Base-by-base conservation (phyloP, 2,797 vertebrate genomes). In the Lepidocolaptes lacrymiger region DNA sequence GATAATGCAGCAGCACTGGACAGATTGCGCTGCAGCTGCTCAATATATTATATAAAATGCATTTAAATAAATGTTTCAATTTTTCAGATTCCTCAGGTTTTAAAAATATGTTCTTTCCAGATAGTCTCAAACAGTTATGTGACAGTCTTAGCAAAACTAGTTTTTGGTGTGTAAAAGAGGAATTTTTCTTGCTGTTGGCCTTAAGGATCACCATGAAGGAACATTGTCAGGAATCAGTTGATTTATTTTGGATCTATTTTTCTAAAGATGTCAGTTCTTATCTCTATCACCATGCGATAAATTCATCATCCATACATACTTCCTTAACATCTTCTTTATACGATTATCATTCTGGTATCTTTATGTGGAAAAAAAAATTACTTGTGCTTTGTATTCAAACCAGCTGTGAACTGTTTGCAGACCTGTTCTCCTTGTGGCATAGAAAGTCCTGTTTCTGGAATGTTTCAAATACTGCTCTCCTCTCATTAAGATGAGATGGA, bases 1-100 rank as follows among this genome's bases (percentile, higher is more conserved):
- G 80, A 56, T 94, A 88, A 91, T 94, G 91, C 94, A 95, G 90
- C 83, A 96, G 67, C 51, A 28, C 73, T 77, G 85, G 85, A 74
- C 82, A 89, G 94, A 84, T 73, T 88, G 88, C 0, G 3, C 63
- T 87, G 68, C 83, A 91, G 85, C 67, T 96, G 82, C 52, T 94
- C 55, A 52, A 1, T 63, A 8, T 81, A 55, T 86, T 91, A 76
- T 30, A 68, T 88, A 95, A 96, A 97, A 86, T 68, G 27, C 46
- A 66, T 88, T 93, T 85, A 79, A 91, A 75, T 30, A 83, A 84
- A 21, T 76, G 52, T 21, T 87, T 61, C 49, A 72, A 30, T 55
- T 89, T 88, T 91, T 74, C 21, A 41, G 27, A 43, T 75, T 73
- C 37, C 82, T 90, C 34, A 43, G 2, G 63, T 89, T 90, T 82